Base-by-base conservation (phyloP, 2,888 invertebrate species). In the Oligia fasciuncula region DNA sequence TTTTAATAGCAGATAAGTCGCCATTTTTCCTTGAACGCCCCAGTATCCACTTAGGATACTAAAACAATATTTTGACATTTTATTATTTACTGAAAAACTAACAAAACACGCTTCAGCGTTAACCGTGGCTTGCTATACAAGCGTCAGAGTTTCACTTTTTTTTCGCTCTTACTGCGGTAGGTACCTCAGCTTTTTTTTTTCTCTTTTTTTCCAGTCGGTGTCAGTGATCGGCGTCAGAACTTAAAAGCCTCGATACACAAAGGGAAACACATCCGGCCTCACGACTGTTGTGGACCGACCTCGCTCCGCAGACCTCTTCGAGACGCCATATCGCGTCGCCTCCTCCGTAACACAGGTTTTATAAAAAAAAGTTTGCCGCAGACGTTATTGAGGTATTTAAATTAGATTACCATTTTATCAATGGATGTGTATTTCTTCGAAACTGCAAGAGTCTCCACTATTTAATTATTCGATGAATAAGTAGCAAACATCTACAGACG, bases 231-330 rank as follows among this genome's bases (percentile, higher is more conserved):
- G 90, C 88, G 86, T 87, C 86, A 87, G 89, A 90, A 92, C 92
- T 93, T 94, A 94, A 95, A 95, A 95, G 94, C 93, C 84, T 87
- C 90, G 76, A 85, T 91, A 93, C 93, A 94, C 93, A 94, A 94
- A 94, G 91, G 90, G 90, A 91, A 93, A 90, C 91, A 93, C 91
- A 94, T 94, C 93, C 94, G 94, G 92, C 88, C 91, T 89, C 89
- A 87, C 80, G 83, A 84, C 93, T 89, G 93, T 94, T 94, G 94
- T 94, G 73, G 90, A 76, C 80, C 85, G 74, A 81, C 77, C 85
- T 80, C 77, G 60, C 82, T 82, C 77, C 70, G 71, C 51, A 81
- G 76, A 79, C 84, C 84, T 84, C 85, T 84, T 78, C 73, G 79
- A 88, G 81, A 82, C 77, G 85, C 80, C 72, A 35, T 43, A 54